These are phyloP conservation scores for Ylistrum balloti DNA, from an alignment of 1,140 invertebrate species.

Conservation along the genomic window DNA sequence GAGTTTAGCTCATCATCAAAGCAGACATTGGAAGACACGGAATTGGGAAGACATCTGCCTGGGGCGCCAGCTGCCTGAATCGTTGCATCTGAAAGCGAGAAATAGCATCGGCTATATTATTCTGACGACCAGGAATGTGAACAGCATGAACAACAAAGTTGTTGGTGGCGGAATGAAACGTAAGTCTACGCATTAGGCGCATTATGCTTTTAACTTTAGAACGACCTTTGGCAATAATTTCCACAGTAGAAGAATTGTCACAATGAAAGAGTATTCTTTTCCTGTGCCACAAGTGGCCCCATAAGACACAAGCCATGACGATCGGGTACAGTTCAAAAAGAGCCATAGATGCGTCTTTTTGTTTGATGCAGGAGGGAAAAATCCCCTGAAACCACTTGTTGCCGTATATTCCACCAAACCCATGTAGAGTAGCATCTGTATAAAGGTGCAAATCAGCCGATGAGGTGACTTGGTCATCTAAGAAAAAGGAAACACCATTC, in stretches of 20 bases:
- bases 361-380: not conserved
- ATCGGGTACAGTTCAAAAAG: slow-evolving; percentile 58
- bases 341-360: slow-evolving; percentile 53
- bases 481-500: slow-evolving; percentile 53
- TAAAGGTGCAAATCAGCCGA: slow-evolving; percentile 46
- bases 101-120: slow-evolving; percentile 43
- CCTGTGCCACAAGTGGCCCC: slow-evolving; percentile 49
- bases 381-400: slow-evolving; percentile 54
- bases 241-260: slow-evolving; percentile 55
- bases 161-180: not conserved
- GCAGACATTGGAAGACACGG: slow-evolving; percentile 12
- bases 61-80: slow-evolving; percentile 7
- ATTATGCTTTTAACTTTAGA: slow-evolving; percentile 48
- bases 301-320: slow-evolving; percentile 55
- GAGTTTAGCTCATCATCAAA: not conserved
- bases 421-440: slow-evolving; percentile 42
- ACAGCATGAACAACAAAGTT: slow-evolving; percentile 43
- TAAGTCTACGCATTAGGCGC: slow-evolving; percentile 52
- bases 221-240: slow-evolving; percentile 47
- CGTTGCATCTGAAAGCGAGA: slow-evolving; percentile 45
- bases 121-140: slow-evolving; percentile 41
- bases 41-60: not conserved
- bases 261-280: slow-evolving; percentile 52
- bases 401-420: slow-evolving; percentile 49
- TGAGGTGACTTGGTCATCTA: slow-evolving; percentile 41